These are phyloP conservation scores for Periphyllus acericola DNA, from an alignment of 2,888 invertebrate genomes.

Conservation along the genomic window DNA sequence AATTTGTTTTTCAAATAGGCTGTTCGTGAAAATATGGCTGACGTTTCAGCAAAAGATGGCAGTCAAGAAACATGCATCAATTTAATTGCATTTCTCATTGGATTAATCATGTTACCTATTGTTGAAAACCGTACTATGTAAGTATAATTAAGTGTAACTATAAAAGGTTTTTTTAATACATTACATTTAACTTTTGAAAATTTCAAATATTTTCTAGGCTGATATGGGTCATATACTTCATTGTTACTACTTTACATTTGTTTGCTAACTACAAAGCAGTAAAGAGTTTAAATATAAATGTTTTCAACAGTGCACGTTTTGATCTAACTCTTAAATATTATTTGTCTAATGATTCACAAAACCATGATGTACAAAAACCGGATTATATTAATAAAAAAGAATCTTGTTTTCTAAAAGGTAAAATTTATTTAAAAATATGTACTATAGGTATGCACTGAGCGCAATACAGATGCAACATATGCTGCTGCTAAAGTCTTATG, in stretches of 20 bases:
- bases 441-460: background rate
- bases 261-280: constrained; percentile 90
- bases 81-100: constrained; percentile 82
- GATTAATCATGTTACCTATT: constrained; percentile 78
- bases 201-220: constrained; percentile 70
- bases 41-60: constrained; percentile 93
- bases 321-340: constrained; percentile 77
- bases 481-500: no score
- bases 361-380: constrained; percentile 72
- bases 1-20: constrained; percentile 70
- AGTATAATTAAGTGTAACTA: background rate
- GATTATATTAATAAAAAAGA: constrained; percentile 77
- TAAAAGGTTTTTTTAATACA: background rate
- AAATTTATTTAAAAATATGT: constrained; percentile 66
- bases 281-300: constrained; percentile 79
- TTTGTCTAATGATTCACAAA: constrained; percentile 69
- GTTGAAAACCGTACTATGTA: constrained; percentile 72
- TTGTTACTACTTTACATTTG: constrained; percentile 83
- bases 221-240: constrained; percentile 78
- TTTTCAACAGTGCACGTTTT: constrained; percentile 84
- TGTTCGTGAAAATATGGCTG: constrained; percentile 87
- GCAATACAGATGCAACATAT: no score
- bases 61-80: constrained; percentile 98
- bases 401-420: constrained; percentile 73
- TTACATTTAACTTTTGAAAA: constrained; percentile 9